Percentiles rank a stretch among this genome's conserved stretches.
phyloP scores from a whole-genome alignment of 1,140 invertebrate species.

The Pseudobourletiella spinata region DNA sequence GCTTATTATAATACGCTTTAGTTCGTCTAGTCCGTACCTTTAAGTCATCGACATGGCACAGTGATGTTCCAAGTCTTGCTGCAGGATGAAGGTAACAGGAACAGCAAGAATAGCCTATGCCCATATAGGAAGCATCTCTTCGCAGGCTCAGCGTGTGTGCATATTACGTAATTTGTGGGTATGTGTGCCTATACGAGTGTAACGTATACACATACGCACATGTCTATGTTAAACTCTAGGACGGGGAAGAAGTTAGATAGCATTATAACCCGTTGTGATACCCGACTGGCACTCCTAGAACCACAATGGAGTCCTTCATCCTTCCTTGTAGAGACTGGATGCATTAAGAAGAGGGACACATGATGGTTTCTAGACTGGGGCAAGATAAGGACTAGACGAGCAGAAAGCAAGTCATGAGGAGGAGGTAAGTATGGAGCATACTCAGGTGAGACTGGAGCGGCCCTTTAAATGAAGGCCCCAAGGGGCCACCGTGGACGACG shows the following conservation, averaged over 20 bases:
- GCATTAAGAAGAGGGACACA: not conserved
- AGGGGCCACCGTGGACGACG: constrained; percentile 1
- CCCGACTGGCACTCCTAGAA: too few species aligned
- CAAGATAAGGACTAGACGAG: not conserved
- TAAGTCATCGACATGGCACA: not conserved
- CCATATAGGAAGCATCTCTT: too few species aligned
- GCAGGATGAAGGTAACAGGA: not conserved
- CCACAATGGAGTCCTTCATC: too few species aligned
- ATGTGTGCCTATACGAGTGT: not conserved
- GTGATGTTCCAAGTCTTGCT: not conserved
- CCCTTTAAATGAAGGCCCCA: constrained; percentile 19
- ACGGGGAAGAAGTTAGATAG: too few species aligned
- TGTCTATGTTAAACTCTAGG: too few species aligned
- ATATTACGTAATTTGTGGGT: not conserved
- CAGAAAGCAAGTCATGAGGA: too few species aligned
- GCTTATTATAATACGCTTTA: not conserved
- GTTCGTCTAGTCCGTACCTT: not conserved
- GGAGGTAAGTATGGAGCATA: too few species aligned
- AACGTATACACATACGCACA: too few species aligned
- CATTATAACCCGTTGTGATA: too few species aligned
- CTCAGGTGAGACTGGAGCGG: not conserved
- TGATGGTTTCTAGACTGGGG: not conserved
- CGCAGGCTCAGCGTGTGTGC: not conserved
- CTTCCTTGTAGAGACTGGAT: not conserved
- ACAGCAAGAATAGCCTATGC: not conserved